phyloP scores from a whole-genome alignment of 2,113 vertebrate species.

The Rhegmatorhina hoffmannsi region DNA sequence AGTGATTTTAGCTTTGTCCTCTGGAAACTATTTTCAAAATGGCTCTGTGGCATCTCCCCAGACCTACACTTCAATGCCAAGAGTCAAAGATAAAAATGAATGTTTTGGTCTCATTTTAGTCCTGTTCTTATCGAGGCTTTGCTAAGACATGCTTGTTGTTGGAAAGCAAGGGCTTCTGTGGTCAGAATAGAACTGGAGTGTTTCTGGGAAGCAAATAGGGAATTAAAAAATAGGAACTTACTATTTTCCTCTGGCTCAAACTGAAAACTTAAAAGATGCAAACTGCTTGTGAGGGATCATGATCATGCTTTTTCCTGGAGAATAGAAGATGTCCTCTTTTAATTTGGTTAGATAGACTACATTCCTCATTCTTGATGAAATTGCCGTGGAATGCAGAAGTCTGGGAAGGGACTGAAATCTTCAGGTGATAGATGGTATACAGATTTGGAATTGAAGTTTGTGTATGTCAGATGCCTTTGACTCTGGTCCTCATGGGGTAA shows the following conservation, averaged over 20 bases:
- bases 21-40: conserved; percentile 4
- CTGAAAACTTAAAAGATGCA: not conserved
- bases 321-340: not conserved
- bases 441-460: not conserved
- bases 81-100: not conserved
- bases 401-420: not conserved
- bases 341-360: not conserved
- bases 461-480: not conserved
- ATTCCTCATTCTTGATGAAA: not conserved
- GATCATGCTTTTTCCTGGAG: not conserved
- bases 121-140: not conserved
- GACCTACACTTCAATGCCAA: not conserved
- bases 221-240: not conserved
- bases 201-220: not conserved
- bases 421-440: not conserved
- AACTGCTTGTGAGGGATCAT: not conserved
- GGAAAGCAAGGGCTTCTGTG: not conserved
- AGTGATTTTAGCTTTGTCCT: not conserved
- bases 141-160: not conserved
- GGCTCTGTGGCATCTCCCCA: not conserved
- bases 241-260: not conserved
- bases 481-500: not conserved
- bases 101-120: not conserved
- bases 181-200: not conserved
- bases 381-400: not conserved